Evolutionary conservation across 1,140 invertebrate genomes (phyloP), one percentile per base, ranked within the genome.

Genomic region (Bombus cullumanus): DNA sequence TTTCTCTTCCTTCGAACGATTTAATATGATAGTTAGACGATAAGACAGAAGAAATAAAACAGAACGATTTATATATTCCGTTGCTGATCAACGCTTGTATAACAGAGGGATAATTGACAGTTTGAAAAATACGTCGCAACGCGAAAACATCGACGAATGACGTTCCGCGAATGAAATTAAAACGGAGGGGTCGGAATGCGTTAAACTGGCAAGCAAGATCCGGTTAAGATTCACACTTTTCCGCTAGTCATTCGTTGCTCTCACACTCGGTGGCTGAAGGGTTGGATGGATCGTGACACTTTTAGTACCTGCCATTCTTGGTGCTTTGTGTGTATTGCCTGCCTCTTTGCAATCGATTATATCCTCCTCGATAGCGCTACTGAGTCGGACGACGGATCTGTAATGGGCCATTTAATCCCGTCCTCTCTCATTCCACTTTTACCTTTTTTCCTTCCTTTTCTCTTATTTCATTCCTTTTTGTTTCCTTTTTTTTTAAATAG

Each of bases 331-430:
- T 77, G 81, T 80, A 74, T 89, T 92, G 94, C 92, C 94, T 95
- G 94, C 94, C 92, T 93, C 92, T 94, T 92, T 92, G 86, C 92
- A 91, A 92, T 93, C 92, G 87, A 93, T 92, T 92, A 31, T 69
- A 43, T 78, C 59, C 78, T 90, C 31, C 83, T 62, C 87, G 86
- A 91, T 91, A 92, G 89, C 92, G 92, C 92, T 91, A 93, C 92
- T 93, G 94, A 94, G 93, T 92, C 93, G 92, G 93, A 93, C 92
- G 91, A 94, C 92, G 92, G 92, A 92, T 85, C 89, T 79, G 76
- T 90, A 88, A 89, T 92, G 88, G 77, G 81, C 75, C 88, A 87
- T 73, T 88, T 71, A 62, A 86, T 88, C 57, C 84, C 64, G 74
- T 88, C 68, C 66, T 64, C 13, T 64, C 66, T n/a, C 53, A 47